These are phyloP conservation scores for Nebria salina DNA, from an alignment of 2,888 invertebrate species.

Conservation along the genomic window DNA sequence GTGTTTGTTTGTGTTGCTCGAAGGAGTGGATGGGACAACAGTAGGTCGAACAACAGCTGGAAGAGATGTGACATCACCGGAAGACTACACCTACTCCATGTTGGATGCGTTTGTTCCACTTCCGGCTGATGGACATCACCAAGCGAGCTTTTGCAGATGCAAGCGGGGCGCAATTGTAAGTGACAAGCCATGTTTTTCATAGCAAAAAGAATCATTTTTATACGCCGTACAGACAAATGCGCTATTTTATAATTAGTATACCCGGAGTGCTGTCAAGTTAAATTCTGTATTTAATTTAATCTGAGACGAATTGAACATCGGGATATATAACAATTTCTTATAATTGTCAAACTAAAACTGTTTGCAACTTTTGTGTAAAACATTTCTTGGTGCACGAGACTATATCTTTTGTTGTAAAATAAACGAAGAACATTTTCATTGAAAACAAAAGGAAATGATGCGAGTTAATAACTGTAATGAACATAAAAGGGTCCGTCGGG, in stretches of 20 bases:
- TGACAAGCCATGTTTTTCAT: constrained; percentile 44
- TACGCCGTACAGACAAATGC: not conserved
- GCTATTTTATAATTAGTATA: not conserved
- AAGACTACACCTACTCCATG: constrained; percentile 67
- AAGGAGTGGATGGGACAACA: constrained; percentile 4
- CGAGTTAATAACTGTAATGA: constrained; percentile 25
- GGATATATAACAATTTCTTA: no score
- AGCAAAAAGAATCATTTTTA: not conserved
- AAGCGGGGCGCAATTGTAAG: constrained; percentile 73
- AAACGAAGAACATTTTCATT: not conserved
- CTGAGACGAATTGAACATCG: no score
- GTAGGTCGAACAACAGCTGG: constrained; percentile 35
- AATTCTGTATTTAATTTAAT: no score
- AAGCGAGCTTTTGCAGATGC: constrained; percentile 67
- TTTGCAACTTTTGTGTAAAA: not conserved
- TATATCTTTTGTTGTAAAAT: not conserved
- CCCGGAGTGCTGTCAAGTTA: not conserved
- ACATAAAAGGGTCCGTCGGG: constrained; percentile 69
- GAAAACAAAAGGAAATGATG: constrained; percentile 12
- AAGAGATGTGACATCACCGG: constrained; percentile 54
- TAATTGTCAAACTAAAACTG: not conserved
- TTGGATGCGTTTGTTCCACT: constrained; percentile 70
- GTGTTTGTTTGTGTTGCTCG: not conserved
- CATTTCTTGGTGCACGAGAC: not conserved
- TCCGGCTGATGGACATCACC: constrained; percentile 59